Evolutionary conservation across 2,113 vertebrate species (phyloP).

Genomic region (Perca flavescens): DNA sequence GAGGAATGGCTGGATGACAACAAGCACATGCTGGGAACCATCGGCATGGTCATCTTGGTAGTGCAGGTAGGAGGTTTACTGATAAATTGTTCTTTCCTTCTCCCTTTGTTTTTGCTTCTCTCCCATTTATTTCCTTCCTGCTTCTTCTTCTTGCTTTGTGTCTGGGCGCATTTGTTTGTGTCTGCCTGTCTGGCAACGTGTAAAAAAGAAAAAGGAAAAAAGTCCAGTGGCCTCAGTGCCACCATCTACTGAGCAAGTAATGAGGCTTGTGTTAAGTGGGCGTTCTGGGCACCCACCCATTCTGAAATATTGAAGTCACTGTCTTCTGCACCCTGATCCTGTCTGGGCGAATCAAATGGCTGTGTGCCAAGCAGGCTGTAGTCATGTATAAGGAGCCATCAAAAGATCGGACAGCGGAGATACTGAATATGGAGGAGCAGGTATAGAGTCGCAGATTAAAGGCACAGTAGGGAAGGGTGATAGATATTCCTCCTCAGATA

Average conservation of each 20-base stretch:
- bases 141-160: background rate
- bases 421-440: constrained; percentile 41
- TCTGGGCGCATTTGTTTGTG: constrained; percentile 10
- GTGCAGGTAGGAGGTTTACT: constrained; percentile 89
- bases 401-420: constrained; percentile 34
- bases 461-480: background rate
- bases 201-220: background rate
- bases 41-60: constrained; percentile 94
- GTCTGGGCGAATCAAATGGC: constrained; percentile 68
- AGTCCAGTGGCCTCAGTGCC: constrained; percentile 33
- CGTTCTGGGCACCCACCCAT: constrained; percentile 47
- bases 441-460: constrained; percentile 40
- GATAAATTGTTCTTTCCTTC: constrained; percentile 15
- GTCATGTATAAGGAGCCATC: constrained; percentile 27
- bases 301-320: constrained; percentile 51
- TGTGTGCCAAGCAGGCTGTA: constrained; percentile 44
- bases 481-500: constrained; percentile 23
- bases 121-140: background rate
- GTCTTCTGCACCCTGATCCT: constrained; percentile 47
- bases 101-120: background rate
- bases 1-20: constrained; percentile 95
- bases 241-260: constrained; percentile 23
- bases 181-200: constrained; percentile 29
- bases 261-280: constrained; percentile 47
- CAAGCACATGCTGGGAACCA: constrained; percentile 93